Evolutionary conservation across 2,888 invertebrate genomes (phyloP), one percentile per base, ranked within the genome.

Genomic region (Melieria omissa): DNA sequence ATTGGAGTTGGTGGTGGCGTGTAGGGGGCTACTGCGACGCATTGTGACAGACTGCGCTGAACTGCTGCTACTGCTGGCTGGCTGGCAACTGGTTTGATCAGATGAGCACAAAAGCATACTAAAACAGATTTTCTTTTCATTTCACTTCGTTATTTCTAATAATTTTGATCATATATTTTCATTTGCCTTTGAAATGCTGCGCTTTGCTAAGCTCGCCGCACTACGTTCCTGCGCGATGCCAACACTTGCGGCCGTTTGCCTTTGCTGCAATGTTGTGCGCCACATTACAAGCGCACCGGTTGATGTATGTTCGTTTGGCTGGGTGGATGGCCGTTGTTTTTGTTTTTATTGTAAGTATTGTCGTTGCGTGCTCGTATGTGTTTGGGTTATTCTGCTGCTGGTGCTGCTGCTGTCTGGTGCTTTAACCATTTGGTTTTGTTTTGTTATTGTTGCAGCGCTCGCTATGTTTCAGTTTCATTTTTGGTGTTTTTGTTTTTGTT

Each of bases 121-220:
- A 16, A 57, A 6, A 29, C 29, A 57, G 16, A 57, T 57, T 57
- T 57, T 57, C 57, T 14, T 57, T 57, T 57, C 57, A 57, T 57
- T 57, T 55, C 55, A 55, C n/a, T 55, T 57, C 57, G 57, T 57
- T 57, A 57, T 57, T 57, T 57, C 57, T 57, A 57, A 57, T 57
- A 57, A 14, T 57, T 29, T 57, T 57, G 57, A n/a, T 8, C 44
- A 61, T 44, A 61, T 61, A 44, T 61, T 44, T 61, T 61, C 61
- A 61, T 61, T 42, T 61, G 44, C 14, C 3, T 10, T 42, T n/a
- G 42, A 61, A 44, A 5, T n/a, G 29, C 4, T 5, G 16, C 16
- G 16, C 6, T 29, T 5, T 29, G 41, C 14, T 8, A 16, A 10
- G 10, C 14, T 58, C 12, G 5, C 58, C 41, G 4, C 9, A 5